phyloP scores from a whole-genome alignment of 2,113 vertebrate species.

The Colinus virginianus region DNA sequence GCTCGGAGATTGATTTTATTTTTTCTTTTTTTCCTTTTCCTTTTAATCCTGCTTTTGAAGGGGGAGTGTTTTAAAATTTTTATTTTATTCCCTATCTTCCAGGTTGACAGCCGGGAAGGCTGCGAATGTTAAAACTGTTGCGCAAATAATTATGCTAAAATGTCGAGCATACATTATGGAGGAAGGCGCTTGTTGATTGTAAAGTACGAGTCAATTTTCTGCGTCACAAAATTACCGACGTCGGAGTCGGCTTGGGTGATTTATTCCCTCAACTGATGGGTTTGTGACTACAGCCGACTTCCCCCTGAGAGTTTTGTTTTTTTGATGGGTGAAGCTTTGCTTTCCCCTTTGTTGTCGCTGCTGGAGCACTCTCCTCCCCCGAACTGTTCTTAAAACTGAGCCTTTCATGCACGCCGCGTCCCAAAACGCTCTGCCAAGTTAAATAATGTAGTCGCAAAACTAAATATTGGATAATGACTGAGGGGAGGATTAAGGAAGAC shows the following conservation, averaged over 20 bases:
- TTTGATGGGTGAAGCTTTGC: slow-evolving; percentile 52
- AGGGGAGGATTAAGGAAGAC: slow-evolving; percentile 54
- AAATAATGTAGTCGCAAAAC: slow-evolving; percentile 70
- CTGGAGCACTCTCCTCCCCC: neutral
- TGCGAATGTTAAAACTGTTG: slow-evolving; percentile 62
- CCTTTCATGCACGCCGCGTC: slow-evolving; percentile 26
- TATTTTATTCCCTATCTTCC: neutral
- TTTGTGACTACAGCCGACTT: neutral
- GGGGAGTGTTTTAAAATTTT: slow-evolving; percentile 61
- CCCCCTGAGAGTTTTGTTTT: neutral
- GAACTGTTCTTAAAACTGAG: neutral
- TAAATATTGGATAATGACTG: slow-evolving; percentile 72
- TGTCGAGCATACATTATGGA: slow-evolving; percentile 64
- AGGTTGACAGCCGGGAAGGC: slow-evolving; percentile 65
- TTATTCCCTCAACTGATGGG: slow-evolving; percentile 41
- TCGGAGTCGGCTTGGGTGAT: slow-evolving; percentile 51
- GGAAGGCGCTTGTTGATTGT: slow-evolving; percentile 70
- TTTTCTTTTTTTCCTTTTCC: neutral
- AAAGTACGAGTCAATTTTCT: slow-evolving; percentile 68
- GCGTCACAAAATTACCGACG: slow-evolving; percentile 62
- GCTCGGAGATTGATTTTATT: slow-evolving; percentile 71
- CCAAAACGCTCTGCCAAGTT: slow-evolving; percentile 49
- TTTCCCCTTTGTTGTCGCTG: neutral
- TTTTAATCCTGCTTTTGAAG: slow-evolving; percentile 61
- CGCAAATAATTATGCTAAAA: slow-evolving; percentile 77